Evolutionary conservation across 2,797 vertebrate genomes (phyloP), one percentile per base, ranked within the genome.

Genomic region (Vultur gryphus): DNA sequence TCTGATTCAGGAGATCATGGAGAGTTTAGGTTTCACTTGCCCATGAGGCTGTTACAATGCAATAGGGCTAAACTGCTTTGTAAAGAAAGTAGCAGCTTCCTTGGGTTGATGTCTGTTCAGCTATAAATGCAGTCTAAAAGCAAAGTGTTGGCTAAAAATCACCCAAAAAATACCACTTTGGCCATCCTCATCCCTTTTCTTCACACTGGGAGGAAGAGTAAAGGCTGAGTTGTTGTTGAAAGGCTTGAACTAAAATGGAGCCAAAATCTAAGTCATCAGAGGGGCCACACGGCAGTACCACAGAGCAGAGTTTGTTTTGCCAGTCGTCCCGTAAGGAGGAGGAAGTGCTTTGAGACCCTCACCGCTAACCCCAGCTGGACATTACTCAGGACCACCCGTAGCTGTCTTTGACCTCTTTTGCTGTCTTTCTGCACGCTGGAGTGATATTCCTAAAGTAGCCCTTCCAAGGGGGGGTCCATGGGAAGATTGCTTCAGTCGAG

Each of bases 231-330:
- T 26, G n/a, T 44, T 26, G 13, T 69, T 76, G 71, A 84, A 78
- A 96, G 52, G 21, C 23, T 52, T 92, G 52, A 84, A 71, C 31
- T 88, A 75, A 86, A 85, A 54, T 7, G 20, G n/a, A 80, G 59
- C 29, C 43, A 87, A 87, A 82, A 72, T 72, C 14, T 9, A 43
- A 46, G 25, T 72, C 39, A 13, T 35, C 39, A 9, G 43, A 69
- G 67, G 24, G 31, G 11, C 37, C 48, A 31, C 37, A 0, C 25
- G 51, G 35, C 3, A 10, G 31, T 1, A 0, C 8, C 29, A 19
- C 29, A 79, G 35, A 76, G 54, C 35, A 0, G 8, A 35, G 46
- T 79, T 84, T 33, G 15, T 89, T 87, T 92, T 61, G 31, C 71
- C 29, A 59, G 0, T 72, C 0, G 0, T 62, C 15, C 57, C 20